These are phyloP conservation scores for Mico argentatus DNA, from an alignment of 2,797 vertebrate genomes.

Conservation along the genomic window DNA sequence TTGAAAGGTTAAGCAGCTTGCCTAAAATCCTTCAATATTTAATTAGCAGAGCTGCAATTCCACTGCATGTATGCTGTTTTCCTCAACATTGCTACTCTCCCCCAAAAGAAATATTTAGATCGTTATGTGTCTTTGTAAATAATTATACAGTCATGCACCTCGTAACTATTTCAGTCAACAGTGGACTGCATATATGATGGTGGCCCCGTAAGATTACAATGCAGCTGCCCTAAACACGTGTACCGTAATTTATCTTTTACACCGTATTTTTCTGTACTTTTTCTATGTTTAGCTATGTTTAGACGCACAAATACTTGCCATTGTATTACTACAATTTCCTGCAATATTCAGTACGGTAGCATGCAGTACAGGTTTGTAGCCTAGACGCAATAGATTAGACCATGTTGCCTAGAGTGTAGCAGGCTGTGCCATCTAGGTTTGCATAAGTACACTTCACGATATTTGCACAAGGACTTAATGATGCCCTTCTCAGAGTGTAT, in stretches of 20 bases:
- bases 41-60: not conserved
- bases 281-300: not conserved
- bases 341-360: not conserved
- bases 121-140: not conserved
- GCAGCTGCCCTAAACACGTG: not conserved
- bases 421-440: not conserved
- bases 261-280: not conserved
- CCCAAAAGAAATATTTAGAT: not conserved
- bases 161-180: not conserved
- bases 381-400: not conserved
- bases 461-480: not conserved
- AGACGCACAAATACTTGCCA: not conserved
- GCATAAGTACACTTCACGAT: not conserved
- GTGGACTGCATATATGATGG: not conserved
- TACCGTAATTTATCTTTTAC: not conserved
- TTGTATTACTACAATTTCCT: not conserved
- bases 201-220: not conserved
- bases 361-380: not conserved
- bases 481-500: not conserved
- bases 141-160: not conserved
- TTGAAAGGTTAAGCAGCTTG: not conserved
- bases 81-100: not conserved
- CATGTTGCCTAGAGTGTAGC: not conserved
- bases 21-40: not conserved
- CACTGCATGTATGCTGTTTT: not conserved